Evolutionary conservation across 1,140 invertebrate species (phyloP), one percentile per base, ranked within the genome.

Genomic region (Sarcophaga peregrina): DNA sequence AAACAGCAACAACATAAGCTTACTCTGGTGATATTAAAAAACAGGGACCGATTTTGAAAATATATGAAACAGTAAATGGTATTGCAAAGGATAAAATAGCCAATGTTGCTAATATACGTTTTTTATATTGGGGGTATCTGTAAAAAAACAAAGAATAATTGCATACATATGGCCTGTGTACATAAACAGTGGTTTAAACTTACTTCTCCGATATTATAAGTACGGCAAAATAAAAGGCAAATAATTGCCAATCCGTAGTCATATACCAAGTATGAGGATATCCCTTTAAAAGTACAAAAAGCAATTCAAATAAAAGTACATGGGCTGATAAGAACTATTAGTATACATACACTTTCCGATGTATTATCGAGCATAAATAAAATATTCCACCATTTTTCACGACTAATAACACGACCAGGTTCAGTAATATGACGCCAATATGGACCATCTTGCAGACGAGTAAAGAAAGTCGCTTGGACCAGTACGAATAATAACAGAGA

Each of bases 241-340:
- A 93, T 20, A 95, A 91, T 86, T 95, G 95, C 92, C 94, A 95
- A 85, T 96, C 95, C 46, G 94, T 93, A 0, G 94, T 92, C 83
- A 96, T 85, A 85, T 95, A 96, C 95, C 95, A 96, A 0, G 93
- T 92, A 90, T 94, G 95, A 1, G 92, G 92, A 91, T 94, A 92
- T 86, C 95, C 95, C 94, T 37, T 37, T 93, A 83, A 45, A 88
- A 86, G 82, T 37, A 37, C 1, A 37, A 91, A 91, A 84, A 90
- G 90, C 62, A 84, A 85, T 5, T 84, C 54, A 75, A 74, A 47
- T 74, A 9, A 81, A 2, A 37, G 25, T 73, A 80, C 48, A 13
- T 1, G 10, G 37, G 3, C 46, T n/a, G n/a, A n/a, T 75, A 81
- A 81, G 45, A n/a, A 82, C 2, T 37, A n/a, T 10, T n/a, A n/a